Evolutionary conservation across 2,113 vertebrate species (phyloP).

Genomic region (Zootoca vivipara): DNA sequence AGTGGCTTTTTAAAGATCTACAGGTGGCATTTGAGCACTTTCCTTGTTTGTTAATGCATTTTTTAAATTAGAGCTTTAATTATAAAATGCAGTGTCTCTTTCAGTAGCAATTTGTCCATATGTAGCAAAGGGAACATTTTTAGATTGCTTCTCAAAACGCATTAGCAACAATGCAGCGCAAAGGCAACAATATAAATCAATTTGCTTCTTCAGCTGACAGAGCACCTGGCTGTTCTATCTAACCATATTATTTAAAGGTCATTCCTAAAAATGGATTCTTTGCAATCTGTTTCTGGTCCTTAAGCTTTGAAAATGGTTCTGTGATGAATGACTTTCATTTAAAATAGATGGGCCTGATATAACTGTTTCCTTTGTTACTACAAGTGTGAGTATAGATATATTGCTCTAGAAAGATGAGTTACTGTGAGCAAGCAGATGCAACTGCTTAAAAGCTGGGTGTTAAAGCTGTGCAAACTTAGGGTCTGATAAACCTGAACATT

Average conservation of each 20-base stretch:
- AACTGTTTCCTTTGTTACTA: slow-evolving; percentile 6
- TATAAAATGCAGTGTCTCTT: not conserved
- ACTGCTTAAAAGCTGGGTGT: slow-evolving; percentile 2
- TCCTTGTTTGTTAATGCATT: not conserved
- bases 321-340: slow-evolving; percentile 32
- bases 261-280: not conserved
- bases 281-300: not conserved
- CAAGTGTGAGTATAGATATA: not conserved
- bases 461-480: slow-evolving; percentile 6
- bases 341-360: not conserved
- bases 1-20: not conserved
- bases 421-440: not conserved
- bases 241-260: not conserved
- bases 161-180: not conserved
- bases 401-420: slow-evolving; percentile 2
- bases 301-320: slow-evolving; percentile 26
- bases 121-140: not conserved
- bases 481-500: not conserved
- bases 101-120: slow-evolving; percentile 1
- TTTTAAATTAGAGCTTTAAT: not conserved
- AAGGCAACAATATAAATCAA: slow-evolving; percentile 26
- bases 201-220: not conserved
- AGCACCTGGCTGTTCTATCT: not conserved
- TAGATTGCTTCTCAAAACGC: slow-evolving; percentile 28
- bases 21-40: not conserved